Percentiles rank a stretch among this genome's conserved stretches.
These are phyloP conservation scores for Hippocampus abdominalis DNA, from an alignment of 2,113 vertebrate species.

Conservation along the genomic window DNA sequence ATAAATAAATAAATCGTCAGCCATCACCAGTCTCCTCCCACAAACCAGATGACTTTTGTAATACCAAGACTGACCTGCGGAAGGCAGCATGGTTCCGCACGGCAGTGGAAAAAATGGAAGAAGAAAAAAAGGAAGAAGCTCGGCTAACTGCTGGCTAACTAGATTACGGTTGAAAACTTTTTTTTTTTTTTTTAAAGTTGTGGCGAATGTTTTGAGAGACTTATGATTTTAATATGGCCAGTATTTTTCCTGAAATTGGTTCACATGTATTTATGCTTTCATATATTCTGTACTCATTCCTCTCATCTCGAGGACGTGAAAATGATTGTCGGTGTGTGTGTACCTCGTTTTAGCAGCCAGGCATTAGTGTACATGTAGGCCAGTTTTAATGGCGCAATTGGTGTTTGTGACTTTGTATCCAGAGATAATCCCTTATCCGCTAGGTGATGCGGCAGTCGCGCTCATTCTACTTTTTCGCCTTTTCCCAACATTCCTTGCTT, in stretches of 20 bases:
- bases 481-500: constrained; percentile 18
- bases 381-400: too few relatives aligned
- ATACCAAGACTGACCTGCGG: not conserved
- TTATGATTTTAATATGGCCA: too few relatives aligned
- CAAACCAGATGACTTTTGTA: not conserved
- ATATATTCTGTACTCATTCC: not conserved
- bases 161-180: too few relatives aligned
- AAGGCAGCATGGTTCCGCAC: not conserved
- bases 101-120: too few relatives aligned
- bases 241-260: not conserved
- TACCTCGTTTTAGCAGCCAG: not conserved
- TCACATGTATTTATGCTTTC: too few relatives aligned
- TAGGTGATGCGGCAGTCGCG: constrained; percentile 26
- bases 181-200: too few relatives aligned
- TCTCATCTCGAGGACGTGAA: not conserved
- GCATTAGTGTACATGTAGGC: not conserved
- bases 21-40: too few relatives aligned
- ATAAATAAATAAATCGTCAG: not conserved
- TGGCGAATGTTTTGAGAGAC: too few relatives aligned
- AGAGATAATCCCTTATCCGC: not conserved
- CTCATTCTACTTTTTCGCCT: constrained; percentile 25
- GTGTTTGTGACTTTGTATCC: not conserved
- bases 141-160: too few relatives aligned
- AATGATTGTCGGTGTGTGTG: not conserved
- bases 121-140: too few relatives aligned